Evolutionary conservation across 1,140 invertebrate species (phyloP).

Genomic region (Drosophila sp.): DNA sequence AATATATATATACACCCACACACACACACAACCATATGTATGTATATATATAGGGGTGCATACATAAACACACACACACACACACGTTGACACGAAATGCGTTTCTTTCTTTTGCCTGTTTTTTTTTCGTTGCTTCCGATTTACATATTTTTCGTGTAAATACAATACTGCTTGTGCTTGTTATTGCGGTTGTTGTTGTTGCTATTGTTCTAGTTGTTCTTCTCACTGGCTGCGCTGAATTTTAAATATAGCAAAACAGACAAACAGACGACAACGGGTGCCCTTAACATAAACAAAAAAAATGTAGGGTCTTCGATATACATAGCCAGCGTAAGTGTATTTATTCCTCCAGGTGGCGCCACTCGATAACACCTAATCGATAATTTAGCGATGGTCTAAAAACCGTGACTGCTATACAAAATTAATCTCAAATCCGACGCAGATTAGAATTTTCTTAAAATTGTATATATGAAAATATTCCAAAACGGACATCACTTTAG

Average conservation of each 20-base stretch:
- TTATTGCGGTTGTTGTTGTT: conserved; percentile 1
- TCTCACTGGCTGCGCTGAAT: conserved; percentile 68
- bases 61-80: conserved; percentile 49
- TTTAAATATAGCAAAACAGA: conserved; percentile 73
- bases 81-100: conserved; percentile 50
- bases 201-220: conserved; percentile 8
- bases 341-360: background rate
- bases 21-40: conserved; percentile 35
- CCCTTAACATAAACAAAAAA: conserved; percentile 76
- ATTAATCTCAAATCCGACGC: too few relatives aligned
- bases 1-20: conserved; percentile 45
- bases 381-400: background rate
- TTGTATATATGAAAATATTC: too few relatives aligned
- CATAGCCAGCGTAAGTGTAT: background rate
- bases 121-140: conserved; percentile 38
- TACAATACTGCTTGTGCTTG: conserved; percentile 22
- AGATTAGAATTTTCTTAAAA: too few relatives aligned
- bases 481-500: too few relatives aligned
- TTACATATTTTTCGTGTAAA: conserved; percentile 62
- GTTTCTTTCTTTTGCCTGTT: conserved; percentile 44
- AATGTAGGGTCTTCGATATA: conserved; percentile 32
- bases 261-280: conserved; percentile 48
- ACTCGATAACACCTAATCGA: background rate
- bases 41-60: conserved; percentile 21
- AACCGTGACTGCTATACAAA: too few relatives aligned